phyloP scores from a whole-genome alignment of 1,140 invertebrate genomes.

The Caenorhabditis briggsae region DNA sequence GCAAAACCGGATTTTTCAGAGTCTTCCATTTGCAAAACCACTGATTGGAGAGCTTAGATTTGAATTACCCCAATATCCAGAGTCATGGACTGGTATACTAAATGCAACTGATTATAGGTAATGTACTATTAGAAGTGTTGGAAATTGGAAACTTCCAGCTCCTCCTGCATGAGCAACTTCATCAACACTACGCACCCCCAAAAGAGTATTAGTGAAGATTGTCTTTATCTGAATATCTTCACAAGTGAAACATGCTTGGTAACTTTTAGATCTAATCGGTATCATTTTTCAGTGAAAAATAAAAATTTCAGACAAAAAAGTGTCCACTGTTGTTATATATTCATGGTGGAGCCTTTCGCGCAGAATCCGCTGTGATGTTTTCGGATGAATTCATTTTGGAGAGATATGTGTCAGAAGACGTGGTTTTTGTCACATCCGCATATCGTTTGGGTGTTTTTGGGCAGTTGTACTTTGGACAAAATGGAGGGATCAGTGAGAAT shows the following conservation, averaged over 20 bases:
- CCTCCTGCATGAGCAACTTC: not conserved
- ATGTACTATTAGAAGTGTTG: not conserved
- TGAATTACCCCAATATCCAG: not conserved
- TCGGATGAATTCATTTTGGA: conserved; percentile 26
- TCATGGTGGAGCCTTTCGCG: conserved; percentile 56
- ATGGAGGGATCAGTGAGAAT: not conserved
- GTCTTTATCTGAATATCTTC: not conserved
- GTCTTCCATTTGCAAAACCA: conserved; percentile 34
- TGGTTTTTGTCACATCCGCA: conserved; percentile 1
- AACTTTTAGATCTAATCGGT: no score
- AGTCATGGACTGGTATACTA: conserved; percentile 3
- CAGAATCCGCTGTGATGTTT: conserved; percentile 55
- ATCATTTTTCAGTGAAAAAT: not conserved
- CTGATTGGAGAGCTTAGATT: conserved; percentile 10
- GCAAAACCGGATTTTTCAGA: not conserved
- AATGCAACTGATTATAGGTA: conserved; percentile 21
- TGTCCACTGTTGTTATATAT: conserved; percentile 59
- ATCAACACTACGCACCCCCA: not conserved
- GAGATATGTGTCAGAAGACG: conserved; percentile 1
- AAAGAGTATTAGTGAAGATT: not conserved
- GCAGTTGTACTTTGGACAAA: not conserved
- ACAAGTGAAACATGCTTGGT: conserved; percentile 2
- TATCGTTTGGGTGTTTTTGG: conserved; percentile 9
- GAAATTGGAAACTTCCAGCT: not conserved
- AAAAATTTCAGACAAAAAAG: not conserved